Conservation (phyloP, 1,140 invertebrate species). For the Pomacea maculata region DNA sequence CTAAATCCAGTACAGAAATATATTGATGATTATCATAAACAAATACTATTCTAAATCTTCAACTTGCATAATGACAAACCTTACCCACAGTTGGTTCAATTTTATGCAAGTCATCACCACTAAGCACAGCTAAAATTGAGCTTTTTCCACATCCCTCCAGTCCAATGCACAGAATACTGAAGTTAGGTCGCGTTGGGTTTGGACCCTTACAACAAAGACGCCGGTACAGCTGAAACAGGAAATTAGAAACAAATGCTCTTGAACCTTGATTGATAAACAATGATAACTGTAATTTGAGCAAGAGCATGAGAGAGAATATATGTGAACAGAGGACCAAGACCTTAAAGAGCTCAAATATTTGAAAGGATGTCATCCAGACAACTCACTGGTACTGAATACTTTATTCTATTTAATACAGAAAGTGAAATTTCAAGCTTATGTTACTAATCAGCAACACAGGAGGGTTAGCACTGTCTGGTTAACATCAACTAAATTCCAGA, state of each 20-base stretch:
- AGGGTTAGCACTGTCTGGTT: no score
- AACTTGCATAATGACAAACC: background rate
- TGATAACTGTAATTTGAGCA: background rate
- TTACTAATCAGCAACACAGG: no score
- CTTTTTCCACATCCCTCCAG: conserved; percentile 62
- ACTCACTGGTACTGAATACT: background rate
- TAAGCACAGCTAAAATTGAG: conserved; percentile 60
- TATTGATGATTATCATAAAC: no score
- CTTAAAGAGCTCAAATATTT: background rate
- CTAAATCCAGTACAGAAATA: no score
- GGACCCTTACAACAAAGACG: conserved; percentile 53
- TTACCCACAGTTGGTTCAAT: conserved; percentile 64
- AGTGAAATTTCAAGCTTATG: no score
- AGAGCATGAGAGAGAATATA: background rate
- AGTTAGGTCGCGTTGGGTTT: conserved; percentile 48
- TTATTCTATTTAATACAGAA: no score
- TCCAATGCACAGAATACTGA: conserved; percentile 61
- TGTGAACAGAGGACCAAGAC: background rate
- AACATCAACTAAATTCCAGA: no score
- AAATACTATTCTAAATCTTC: no score
- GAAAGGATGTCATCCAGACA: background rate
- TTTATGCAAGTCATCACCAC: conserved; percentile 58
- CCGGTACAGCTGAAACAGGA: conserved; percentile 48
- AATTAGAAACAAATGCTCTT: conserved; percentile 6
- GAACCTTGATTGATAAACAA: background rate